A percentile compares a stretch with the other conserved stretches of the same genome.
phyloP scores from a whole-genome alignment of 2,113 vertebrate species.

The Cygnus buccinator region DNA sequence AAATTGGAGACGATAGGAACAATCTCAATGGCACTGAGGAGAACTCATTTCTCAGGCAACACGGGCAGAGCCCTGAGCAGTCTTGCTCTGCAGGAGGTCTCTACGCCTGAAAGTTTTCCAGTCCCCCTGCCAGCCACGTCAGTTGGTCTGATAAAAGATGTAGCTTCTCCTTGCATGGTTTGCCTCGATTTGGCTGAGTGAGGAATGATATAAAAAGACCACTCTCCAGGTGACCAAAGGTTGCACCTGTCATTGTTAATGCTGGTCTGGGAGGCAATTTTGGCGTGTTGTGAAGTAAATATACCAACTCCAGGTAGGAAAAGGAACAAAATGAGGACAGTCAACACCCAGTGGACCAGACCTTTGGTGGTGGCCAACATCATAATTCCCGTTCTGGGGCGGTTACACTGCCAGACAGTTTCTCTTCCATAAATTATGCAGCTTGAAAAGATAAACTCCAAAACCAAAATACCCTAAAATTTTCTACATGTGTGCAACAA shows the following conservation, averaged over 20 bases:
- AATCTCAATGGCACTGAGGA: background rate
- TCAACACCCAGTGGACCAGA: background rate
- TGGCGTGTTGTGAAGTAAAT: background rate
- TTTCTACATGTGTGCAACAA: background rate
- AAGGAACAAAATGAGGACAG: background rate
- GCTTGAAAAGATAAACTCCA: background rate
- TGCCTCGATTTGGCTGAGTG: background rate
- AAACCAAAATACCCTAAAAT: background rate
- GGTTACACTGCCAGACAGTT: background rate
- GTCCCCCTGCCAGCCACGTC: background rate
- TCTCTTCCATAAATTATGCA: background rate
- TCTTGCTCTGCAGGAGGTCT: background rate
- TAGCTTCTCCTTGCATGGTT: fast-evolving
- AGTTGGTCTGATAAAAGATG: background rate
- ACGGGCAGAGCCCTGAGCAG: background rate
- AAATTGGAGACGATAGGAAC: background rate
- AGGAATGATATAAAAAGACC: background rate
- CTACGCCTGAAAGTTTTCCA: background rate
- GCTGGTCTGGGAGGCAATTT: background rate
- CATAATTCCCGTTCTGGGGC: background rate
- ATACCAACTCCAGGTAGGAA: background rate
- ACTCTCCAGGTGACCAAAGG: background rate
- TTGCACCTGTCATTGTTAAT: background rate
- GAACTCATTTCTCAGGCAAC: background rate
- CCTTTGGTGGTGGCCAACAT: background rate